Percentiles rank a stretch among this genome's conserved stretches.
phyloP scores from a whole-genome alignment of 2,888 invertebrate species.

The Drosophila macrospina region DNA sequence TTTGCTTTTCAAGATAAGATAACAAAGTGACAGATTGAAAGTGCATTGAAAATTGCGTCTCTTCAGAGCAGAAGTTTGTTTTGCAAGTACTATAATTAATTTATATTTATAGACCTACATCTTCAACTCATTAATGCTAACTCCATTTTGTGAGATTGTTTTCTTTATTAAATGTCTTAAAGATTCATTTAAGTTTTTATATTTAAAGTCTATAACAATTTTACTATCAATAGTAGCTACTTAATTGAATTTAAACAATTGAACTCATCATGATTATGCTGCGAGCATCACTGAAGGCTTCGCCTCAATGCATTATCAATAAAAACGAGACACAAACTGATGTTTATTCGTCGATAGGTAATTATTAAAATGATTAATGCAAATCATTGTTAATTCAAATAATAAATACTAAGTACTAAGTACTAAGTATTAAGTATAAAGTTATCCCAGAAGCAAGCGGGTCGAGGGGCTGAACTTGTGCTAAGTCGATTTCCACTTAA shows the following conservation, averaged over 20 bases:
- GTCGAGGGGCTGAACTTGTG: conserved; percentile 1
- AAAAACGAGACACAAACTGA: conserved; percentile 17
- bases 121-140: no score
- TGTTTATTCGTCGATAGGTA: conserved; percentile 23
- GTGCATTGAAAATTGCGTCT: no score
- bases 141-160: no score
- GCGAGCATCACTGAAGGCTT: background rate
- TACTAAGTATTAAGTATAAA: conserved; percentile 8
- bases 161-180: no score
- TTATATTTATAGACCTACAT: no score
- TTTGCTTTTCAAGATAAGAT: no score
- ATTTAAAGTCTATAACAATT: background rate
- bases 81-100: no score
- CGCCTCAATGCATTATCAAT: conserved; percentile 1
- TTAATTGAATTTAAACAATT: background rate
- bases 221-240: background rate
- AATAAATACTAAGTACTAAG: conserved; percentile 5
- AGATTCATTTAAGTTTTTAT: no score
- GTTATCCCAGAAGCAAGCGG: background rate
- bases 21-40: no score
- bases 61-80: no score
- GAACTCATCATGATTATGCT: conserved; percentile 5
- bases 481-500: conserved; percentile 46
- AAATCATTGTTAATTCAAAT: conserved; percentile 51
- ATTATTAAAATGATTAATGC: conserved; percentile 58